Conservation (phyloP, 2,888 invertebrate genomes). For the Aporophyla lueneburgensis region DNA sequence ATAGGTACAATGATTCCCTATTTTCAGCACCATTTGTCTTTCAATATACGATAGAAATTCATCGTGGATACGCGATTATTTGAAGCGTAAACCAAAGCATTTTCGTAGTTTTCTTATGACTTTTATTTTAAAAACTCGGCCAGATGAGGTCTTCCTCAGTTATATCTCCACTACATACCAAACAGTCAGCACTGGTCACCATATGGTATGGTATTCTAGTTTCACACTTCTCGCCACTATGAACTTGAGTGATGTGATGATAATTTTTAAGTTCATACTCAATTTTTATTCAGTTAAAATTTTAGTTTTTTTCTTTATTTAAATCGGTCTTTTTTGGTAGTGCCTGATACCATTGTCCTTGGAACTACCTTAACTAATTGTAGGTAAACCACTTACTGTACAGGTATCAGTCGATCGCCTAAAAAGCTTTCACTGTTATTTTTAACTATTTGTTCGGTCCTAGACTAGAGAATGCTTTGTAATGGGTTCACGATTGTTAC, state of each 20-base stretch:
- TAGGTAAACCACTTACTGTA: constrained; percentile 3
- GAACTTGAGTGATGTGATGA: constrained; percentile 83
- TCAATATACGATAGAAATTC: constrained; percentile 33
- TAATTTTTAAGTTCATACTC: constrained; percentile 63
- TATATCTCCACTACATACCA: constrained; percentile 92
- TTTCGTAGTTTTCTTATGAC: neutral
- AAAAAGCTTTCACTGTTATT: constrained; percentile 22
- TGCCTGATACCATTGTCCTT: neutral
- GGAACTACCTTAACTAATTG: constrained; percentile 22
- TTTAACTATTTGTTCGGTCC: constrained; percentile 37
- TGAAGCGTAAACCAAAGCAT: constrained; percentile 6
- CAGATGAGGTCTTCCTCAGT: constrained; percentile 93
- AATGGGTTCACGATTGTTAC: constrained; percentile 23
- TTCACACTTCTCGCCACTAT: constrained; percentile 84
- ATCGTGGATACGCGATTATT: constrained; percentile 18
- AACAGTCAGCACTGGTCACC: constrained; percentile 94
- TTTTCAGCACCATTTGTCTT: constrained; percentile 64
- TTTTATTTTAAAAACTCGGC: constrained; percentile 90
- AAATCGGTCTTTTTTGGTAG: constrained; percentile 20
- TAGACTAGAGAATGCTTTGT: constrained; percentile 16
- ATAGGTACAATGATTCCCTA: constrained; percentile 63
- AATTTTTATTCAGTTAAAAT: no score
- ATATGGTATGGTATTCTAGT: no score
- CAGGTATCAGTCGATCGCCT: constrained; percentile 21
- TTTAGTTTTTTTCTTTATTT: constrained; percentile 6